phyloP scores from a whole-genome alignment of 2,797 vertebrate species.

The Neosilurus hyrtlii region DNA sequence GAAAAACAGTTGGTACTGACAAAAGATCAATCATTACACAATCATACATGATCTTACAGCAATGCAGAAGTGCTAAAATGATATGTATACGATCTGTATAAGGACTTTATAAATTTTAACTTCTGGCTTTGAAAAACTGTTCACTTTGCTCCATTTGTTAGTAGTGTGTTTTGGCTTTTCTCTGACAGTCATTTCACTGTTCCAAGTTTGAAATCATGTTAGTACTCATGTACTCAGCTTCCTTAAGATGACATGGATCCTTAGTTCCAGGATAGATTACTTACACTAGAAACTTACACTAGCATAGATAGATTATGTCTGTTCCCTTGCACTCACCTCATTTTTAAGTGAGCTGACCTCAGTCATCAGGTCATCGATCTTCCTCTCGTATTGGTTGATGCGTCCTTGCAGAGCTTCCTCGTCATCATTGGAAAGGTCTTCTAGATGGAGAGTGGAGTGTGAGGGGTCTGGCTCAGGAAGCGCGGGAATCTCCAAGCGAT shows the following conservation, averaged over 20 bases:
- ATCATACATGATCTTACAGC: neutral
- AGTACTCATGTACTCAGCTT: neutral
- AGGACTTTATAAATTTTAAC: neutral
- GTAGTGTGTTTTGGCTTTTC: neutral
- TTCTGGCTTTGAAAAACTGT: neutral
- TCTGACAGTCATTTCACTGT: neutral
- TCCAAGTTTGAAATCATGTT: neutral
- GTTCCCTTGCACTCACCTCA: slow-evolving; percentile 72
- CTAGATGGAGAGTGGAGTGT: slow-evolving; percentile 74
- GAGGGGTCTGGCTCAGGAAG: slow-evolving; percentile 70
- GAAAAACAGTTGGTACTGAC: neutral
- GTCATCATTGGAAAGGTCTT: slow-evolving; percentile 84
- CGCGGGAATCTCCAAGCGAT: slow-evolving; percentile 75
- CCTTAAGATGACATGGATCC: neutral
- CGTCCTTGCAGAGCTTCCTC: slow-evolving; percentile 77
- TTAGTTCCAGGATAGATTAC: neutral
- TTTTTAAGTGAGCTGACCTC: slow-evolving; percentile 84
- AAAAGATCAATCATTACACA: neutral
- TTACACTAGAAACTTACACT: neutral
- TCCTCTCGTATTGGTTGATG: slow-evolving; percentile 83
- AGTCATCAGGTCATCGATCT: slow-evolving; percentile 83
- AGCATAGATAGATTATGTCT: no score
- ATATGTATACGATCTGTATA: neutral
- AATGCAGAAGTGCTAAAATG: neutral
- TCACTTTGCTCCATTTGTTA: neutral